phyloP scores from a whole-genome alignment of 23 tunicate species.

The Corella eumyota region DNA sequence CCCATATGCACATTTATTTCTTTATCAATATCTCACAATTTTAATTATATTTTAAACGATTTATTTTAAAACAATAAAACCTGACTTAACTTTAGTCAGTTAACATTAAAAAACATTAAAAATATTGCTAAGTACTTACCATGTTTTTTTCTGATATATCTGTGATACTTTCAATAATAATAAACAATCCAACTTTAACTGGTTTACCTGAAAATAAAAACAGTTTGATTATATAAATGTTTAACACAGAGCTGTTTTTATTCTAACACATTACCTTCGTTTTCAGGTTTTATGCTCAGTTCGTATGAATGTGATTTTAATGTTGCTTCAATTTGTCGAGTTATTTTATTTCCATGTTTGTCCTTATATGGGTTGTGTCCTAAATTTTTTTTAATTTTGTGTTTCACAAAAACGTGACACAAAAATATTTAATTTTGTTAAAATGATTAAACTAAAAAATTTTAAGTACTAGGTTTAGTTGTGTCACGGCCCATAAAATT shows the following conservation, averaged over 20 bases:
- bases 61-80: neutral
- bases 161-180: conserved; percentile 74
- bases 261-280: conserved; percentile 10
- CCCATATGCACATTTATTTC: no score
- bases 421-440: no score
- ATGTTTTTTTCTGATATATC: conserved; percentile 92
- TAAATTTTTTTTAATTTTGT: no score
- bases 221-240: neutral
- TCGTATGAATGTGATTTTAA: conserved; percentile 37
- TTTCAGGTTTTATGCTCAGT: conserved; percentile 29
- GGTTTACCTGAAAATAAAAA: conserved; percentile 16
- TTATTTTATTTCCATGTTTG: conserved; percentile 26
- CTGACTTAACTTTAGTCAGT: no score
- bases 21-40: no score
- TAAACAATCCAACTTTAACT: conserved; percentile 35
- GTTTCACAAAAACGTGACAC: no score
- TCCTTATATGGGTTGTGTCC: conserved; percentile 8
- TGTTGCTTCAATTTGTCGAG: conserved; percentile 30
- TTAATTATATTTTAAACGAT: no score
- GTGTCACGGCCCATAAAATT: no score
- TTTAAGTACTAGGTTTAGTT: no score
- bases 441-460: no score
- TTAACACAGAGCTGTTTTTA: neutral
- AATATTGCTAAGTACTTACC: no score
- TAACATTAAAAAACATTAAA: no score